phyloP scores from a whole-genome alignment of 2,113 vertebrate species.

The Garra rufa region DNA sequence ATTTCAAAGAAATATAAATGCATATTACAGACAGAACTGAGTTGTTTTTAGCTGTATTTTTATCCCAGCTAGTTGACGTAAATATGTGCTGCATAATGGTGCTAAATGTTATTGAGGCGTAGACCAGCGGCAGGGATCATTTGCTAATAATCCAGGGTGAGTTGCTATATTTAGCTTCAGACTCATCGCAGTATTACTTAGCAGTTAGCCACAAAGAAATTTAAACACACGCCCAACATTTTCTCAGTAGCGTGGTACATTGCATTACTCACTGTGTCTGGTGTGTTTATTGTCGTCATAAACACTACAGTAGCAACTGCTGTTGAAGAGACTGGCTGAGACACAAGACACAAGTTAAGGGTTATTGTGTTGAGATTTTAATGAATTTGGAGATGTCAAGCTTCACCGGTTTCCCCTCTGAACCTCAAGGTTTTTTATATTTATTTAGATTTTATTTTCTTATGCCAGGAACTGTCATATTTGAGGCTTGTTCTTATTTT shows the following conservation, averaged over 20 bases:
- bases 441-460: no score
- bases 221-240: background rate
- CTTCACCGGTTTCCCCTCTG: background rate
- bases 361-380: background rate
- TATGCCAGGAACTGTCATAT: background rate
- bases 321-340: background rate
- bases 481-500: no score
- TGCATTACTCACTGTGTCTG: background rate
- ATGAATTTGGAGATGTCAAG: background rate
- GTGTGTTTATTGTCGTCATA: background rate
- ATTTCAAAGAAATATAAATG: background rate
- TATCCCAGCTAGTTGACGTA: background rate
- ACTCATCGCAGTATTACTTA: slow-evolving; percentile 7
- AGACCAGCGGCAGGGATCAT: background rate
- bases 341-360: background rate
- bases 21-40: background rate
- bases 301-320: background rate
- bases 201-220: background rate
- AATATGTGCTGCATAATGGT: background rate
- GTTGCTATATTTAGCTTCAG: slow-evolving; percentile 2
- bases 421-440: no score
- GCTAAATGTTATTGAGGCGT: background rate
- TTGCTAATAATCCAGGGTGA: background rate
- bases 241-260: background rate
- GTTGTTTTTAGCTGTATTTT: background rate